These are phyloP conservation scores for Vanessa atalanta DNA, from an alignment of 1,140 invertebrate species.

Conservation along the genomic window DNA sequence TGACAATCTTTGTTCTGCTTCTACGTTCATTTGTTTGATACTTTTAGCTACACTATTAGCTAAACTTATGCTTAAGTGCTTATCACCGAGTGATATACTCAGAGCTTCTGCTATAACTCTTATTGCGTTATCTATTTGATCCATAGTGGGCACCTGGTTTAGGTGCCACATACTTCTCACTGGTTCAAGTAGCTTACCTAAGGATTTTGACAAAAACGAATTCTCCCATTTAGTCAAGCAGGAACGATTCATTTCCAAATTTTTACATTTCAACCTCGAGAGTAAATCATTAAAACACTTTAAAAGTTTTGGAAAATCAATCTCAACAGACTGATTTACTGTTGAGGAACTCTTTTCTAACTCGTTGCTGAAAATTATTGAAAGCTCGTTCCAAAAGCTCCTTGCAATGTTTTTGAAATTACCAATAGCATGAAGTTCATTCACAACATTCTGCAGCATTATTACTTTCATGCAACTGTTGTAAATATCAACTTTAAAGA, in stretches of 20 bases:
- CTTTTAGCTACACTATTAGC: conserved; percentile 78
- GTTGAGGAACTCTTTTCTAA: conserved; percentile 83
- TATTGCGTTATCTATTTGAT: conserved; percentile 76
- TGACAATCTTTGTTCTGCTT: conserved; percentile 74
- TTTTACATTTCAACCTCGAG: conserved; percentile 79
- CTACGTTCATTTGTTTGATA: conserved; percentile 79
- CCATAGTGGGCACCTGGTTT: conserved; percentile 71
- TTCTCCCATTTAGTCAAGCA: conserved; percentile 89
- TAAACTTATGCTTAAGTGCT: conserved; percentile 75
- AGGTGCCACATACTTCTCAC: conserved; percentile 89
- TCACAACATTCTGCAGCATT: conserved; percentile 81
- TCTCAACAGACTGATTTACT: conserved; percentile 93
- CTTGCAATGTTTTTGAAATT: conserved; percentile 79
- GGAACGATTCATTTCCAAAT: conserved; percentile 78
- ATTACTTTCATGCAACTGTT: conserved; percentile 74
- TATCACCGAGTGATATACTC: conserved; percentile 76
- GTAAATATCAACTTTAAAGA: conserved; percentile 71
- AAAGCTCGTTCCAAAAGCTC: conserved; percentile 80
- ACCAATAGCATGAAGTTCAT: conserved; percentile 78
- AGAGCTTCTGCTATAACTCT: conserved; percentile 75
- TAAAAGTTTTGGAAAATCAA: conserved; percentile 93
- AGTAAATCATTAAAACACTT: conserved; percentile 82
- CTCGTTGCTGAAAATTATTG: conserved; percentile 77
- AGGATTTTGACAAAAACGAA: conserved; percentile 91
- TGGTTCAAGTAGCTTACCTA: conserved; percentile 91